Base-by-base conservation (phyloP, 1,140 invertebrate species). In the Heliconius melpomene region DNA sequence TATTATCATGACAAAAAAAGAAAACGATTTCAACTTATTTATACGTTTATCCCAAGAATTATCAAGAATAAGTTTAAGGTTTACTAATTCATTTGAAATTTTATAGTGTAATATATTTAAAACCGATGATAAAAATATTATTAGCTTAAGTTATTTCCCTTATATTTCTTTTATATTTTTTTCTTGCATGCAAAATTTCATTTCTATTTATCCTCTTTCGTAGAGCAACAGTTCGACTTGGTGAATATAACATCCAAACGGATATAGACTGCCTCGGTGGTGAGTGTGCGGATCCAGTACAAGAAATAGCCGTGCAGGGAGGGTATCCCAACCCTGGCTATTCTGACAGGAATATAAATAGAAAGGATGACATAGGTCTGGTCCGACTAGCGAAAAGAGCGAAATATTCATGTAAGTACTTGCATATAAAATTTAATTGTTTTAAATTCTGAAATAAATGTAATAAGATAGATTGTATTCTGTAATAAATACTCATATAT, bases 311-410 rank as follows among this genome's bases (percentile, higher is more conserved):
- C 0, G 89, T 94, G 7, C 83, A 89, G 16, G 71, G 84, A 20
- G 81, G 86, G 1, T 90, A 95, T 52, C 88, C 94, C 6, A 96
- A 96, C 83, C 87, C 90, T 7, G 93, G 93, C 0, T 96, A 94
- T 77, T 86, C 83, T 6, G 91, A 96, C 84, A 92, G 88, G 20
- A 87, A 95, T 60, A 88, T 82, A 29, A 95, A 95, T 74, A 95
- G 95, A 83, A 90, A 94, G 81, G 95, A 96, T 83, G 96, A 96
- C 82, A 96, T 96, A 32, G 96, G 95, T 11, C 74, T 96, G 2
- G 86, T 96, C 1, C 88, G 95, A 82, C 85, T 96, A 5, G 77
- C 89, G 7, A 86, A 82, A 70, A 85, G 93, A 77, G 92, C 79
- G 18, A 77, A n/a, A 74, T 91, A 87, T 75, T 82, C 88, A 72